Conservation (phyloP, 1,140 invertebrate species). For the Drosophila elegans region DNA sequence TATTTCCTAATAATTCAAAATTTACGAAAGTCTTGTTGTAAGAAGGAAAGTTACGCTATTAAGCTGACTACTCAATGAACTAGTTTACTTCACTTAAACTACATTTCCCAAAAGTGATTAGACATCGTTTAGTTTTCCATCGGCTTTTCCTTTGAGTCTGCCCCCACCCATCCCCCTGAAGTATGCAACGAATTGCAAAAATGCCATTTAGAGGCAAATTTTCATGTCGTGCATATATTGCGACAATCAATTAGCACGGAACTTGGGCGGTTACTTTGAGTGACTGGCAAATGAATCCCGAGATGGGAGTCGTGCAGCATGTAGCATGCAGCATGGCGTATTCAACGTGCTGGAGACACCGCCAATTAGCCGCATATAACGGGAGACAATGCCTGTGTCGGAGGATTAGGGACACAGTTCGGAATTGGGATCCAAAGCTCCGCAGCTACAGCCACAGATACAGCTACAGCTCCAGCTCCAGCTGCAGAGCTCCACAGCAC, state of each 20-base stretch:
- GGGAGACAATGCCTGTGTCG: constrained; percentile 62
- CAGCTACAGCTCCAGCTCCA: not conserved
- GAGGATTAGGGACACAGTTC: constrained; percentile 60
- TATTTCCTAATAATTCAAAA: too few relatives aligned
- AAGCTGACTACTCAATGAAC: constrained; percentile 10
- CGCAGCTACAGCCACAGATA: not conserved
- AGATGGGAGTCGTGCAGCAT: constrained; percentile 13
- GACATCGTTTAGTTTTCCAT: constrained; percentile 30
- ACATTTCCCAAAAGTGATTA: constrained; percentile 28
- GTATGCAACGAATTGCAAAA: constrained; percentile 41
- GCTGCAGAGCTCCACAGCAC: constrained; percentile 5
- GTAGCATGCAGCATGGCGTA: constrained; percentile 1
- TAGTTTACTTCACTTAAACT: constrained; percentile 42
- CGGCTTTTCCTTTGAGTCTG: constrained; percentile 29
- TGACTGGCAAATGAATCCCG: constrained; percentile 44
- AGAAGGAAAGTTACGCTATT: not conserved
- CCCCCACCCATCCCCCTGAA: constrained; percentile 5
- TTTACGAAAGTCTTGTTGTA: too few relatives aligned
- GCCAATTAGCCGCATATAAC: constrained; percentile 79
- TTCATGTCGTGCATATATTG: constrained; percentile 50
- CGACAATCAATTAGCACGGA: constrained; percentile 52
- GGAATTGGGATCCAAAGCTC: not conserved
- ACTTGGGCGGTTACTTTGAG: constrained; percentile 17
- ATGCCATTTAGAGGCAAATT: constrained; percentile 48
- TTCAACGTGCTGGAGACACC: constrained; percentile 54